Evolutionary conservation across 1,140 invertebrate species (phyloP).

Genomic region (Drosophila burlai): DNA sequence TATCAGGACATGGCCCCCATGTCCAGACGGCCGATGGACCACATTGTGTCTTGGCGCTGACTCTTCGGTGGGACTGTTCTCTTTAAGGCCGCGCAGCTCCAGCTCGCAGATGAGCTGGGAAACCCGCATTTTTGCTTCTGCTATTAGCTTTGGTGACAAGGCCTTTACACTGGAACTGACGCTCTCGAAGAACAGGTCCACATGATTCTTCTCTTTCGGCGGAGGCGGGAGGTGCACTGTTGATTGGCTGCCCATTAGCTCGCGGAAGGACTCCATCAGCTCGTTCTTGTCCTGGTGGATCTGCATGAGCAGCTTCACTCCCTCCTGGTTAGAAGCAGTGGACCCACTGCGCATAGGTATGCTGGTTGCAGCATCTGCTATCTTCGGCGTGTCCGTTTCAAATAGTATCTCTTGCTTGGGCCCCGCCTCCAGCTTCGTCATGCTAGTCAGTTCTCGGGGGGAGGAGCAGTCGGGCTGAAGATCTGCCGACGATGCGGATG

Average conservation of each 20-base stretch:
- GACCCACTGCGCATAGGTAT: background rate
- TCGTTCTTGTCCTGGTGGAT: conserved; percentile 83
- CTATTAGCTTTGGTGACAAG: conserved; percentile 73
- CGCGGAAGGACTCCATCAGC: conserved; percentile 76
- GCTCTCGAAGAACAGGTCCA: conserved; percentile 81
- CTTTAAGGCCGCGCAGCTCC: conserved; percentile 70
- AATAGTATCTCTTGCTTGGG: conserved; percentile 19
- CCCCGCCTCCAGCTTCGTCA: background rate
- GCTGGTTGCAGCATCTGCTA: background rate
- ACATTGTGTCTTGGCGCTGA: background rate
- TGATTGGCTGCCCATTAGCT: conserved; percentile 67
- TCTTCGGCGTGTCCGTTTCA: conserved; percentile 2
- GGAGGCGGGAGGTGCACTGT: conserved; percentile 16
- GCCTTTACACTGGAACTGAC: conserved; percentile 82
- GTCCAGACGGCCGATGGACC: background rate
- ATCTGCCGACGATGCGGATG: too few relatives aligned
- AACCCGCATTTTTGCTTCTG: conserved; percentile 81
- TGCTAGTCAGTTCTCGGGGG: background rate
- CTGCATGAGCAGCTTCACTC: conserved; percentile 75
- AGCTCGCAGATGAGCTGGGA: conserved; percentile 80
- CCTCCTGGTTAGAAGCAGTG: conserved; percentile 62
- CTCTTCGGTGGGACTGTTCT: conserved; percentile 32
- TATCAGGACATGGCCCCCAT: conserved; percentile 3
- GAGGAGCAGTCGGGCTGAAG: background rate
- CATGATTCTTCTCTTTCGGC: conserved; percentile 69